These are phyloP conservation scores for Dioctria rufipes DNA, from an alignment of 2,888 invertebrate genomes.

Conservation along the genomic window DNA sequence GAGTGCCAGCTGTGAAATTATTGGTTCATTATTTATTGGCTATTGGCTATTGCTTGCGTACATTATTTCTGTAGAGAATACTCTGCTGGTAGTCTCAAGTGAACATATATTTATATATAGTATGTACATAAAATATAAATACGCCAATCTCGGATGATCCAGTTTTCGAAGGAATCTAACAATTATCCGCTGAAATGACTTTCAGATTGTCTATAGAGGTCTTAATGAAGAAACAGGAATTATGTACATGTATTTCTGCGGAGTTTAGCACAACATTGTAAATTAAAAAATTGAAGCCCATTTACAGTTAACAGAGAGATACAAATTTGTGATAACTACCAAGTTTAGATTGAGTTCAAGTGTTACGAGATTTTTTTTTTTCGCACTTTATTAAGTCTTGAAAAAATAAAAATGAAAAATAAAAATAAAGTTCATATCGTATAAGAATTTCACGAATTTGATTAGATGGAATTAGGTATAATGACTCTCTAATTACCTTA, in stretches of 20 bases:
- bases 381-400: too few species aligned
- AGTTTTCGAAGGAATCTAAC: not conserved
- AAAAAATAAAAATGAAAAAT: too few species aligned
- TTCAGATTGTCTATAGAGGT: too few species aligned
- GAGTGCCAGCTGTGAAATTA: conserved; percentile 9
- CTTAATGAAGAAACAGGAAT: too few species aligned
- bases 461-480: not conserved
- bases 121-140: too few species aligned
- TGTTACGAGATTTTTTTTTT: too few species aligned
- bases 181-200: too few species aligned
- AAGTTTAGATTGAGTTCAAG: too few species aligned
- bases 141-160: not conserved
- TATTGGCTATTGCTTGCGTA: not conserved
- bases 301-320: not conserved
- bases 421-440: not conserved
- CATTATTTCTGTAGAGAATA: not conserved
- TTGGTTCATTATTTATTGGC: conserved; percentile 26
- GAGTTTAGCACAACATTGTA: not conserved
- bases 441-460: not conserved
- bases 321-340: not conserved
- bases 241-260: not conserved
- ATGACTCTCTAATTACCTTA: too few species aligned
- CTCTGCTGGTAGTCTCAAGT: not conserved
- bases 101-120: too few species aligned
- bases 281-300: not conserved